Evolutionary conservation across 2,797 vertebrate species (phyloP).

Genomic region (Morus bassanus): DNA sequence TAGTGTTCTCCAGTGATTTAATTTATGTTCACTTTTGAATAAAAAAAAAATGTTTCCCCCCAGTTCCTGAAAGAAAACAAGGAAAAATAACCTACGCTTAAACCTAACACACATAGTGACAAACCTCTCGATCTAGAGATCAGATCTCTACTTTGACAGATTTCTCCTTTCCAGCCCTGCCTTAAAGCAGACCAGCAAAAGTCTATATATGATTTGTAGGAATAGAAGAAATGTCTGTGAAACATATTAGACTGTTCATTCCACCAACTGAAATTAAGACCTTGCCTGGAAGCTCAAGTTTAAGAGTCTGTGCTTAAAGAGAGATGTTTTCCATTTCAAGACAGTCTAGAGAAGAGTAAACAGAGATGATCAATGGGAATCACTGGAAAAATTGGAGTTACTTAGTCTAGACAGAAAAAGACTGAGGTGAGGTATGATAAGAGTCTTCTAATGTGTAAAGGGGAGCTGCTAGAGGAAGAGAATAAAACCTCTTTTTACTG

Average conservation of each 20-base stretch:
- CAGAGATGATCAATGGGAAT: not conserved
- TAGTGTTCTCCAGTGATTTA: not conserved
- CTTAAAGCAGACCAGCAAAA: not conserved
- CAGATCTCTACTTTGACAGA: not conserved
- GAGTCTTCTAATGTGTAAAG: not conserved
- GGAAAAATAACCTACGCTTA: not conserved
- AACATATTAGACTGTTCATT: not conserved
- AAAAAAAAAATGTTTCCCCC: not conserved
- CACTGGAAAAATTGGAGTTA: not conserved
- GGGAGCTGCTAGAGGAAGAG: not conserved
- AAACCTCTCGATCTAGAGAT: not conserved
- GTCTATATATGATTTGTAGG: not conserved
- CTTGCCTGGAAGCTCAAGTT: not conserved
- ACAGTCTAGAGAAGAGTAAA: not conserved
- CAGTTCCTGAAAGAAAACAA: not conserved
- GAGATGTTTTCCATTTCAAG: not conserved
- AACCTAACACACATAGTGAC: not conserved
- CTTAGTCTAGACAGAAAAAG: not conserved
- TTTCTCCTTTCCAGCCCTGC: not conserved
- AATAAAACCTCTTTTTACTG: not conserved
- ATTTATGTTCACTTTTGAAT: not conserved
- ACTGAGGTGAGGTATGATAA: not conserved
- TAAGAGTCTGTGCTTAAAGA: not conserved
- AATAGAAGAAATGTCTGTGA: not conserved
- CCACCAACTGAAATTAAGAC: not conserved